Conservation (phyloP, 2,113 vertebrate genomes). For the Lontra canadensis region DNA sequence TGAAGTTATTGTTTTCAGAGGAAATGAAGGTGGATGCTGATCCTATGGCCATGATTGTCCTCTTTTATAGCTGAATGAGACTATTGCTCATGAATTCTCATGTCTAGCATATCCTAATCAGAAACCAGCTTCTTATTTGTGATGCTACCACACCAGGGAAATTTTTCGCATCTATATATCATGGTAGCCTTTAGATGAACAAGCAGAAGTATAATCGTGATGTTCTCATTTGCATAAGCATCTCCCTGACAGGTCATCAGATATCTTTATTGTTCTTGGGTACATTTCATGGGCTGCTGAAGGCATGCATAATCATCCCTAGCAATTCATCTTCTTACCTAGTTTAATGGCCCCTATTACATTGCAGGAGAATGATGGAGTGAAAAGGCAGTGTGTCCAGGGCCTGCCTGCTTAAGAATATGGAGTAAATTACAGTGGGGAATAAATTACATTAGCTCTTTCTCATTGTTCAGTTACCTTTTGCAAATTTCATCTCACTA, state of each 20-base stretch:
- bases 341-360: constrained; percentile 57
- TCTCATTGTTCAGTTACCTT: constrained; percentile 55
- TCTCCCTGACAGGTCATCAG: constrained; percentile 68
- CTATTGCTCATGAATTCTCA: constrained; percentile 31
- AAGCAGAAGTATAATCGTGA: background rate
- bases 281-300: constrained; percentile 66
- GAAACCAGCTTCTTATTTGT: constrained; percentile 26
- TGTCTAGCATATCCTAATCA: constrained; percentile 6
- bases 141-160: background rate
- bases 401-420: constrained; percentile 16
- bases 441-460: constrained; percentile 38
- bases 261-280: constrained; percentile 62
- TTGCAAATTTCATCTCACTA: constrained; percentile 51
- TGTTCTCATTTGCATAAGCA: constrained; percentile 65
- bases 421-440: constrained; percentile 34
- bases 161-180: constrained; percentile 41
- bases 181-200: constrained; percentile 29
- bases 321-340: constrained; percentile 53
- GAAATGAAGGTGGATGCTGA: constrained; percentile 26
- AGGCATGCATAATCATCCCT: constrained; percentile 32
- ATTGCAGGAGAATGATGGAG: constrained; percentile 51
- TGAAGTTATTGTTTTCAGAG: constrained; percentile 58
- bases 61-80: constrained; percentile 44
- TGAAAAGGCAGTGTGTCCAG: constrained; percentile 47
- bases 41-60: background rate